phyloP scores from a whole-genome alignment of 2,888 invertebrate species.

The Aromia moschata region DNA sequence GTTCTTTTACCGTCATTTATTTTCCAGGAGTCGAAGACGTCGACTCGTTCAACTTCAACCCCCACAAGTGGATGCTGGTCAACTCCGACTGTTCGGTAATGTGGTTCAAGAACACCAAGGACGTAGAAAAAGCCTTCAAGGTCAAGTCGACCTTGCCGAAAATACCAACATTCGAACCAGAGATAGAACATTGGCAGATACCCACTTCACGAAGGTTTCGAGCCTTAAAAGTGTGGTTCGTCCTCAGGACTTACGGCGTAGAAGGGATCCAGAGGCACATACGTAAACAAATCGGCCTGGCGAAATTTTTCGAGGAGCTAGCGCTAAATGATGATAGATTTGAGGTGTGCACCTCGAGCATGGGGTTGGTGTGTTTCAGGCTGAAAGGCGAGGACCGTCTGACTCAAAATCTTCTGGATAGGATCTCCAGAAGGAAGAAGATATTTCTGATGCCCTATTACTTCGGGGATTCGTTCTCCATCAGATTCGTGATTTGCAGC shows the following conservation, averaged over 20 bases:
- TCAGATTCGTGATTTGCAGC: conserved; percentile 86
- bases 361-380: conserved; percentile 87
- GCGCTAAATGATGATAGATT: conserved; percentile 79
- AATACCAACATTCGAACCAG: conserved; percentile 67
- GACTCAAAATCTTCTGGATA: conserved; percentile 77
- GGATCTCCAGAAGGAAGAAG: conserved; percentile 77
- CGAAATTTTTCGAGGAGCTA: conserved; percentile 79
- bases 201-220: conserved; percentile 88
- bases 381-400: conserved; percentile 72
- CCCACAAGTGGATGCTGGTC: conserved; percentile 95
- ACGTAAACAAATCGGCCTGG: conserved; percentile 77
- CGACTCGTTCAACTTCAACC: conserved; percentile 93
- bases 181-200: conserved; percentile 92
- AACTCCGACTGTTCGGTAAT: conserved; percentile 96
- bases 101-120: conserved; percentile 85
- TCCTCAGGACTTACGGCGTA: conserved; percentile 82
- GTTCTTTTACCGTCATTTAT: too few species aligned
- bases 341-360: conserved; percentile 68
- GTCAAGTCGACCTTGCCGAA: conserved; percentile 62
- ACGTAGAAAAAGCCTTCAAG: conserved; percentile 85
- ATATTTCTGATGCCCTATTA: conserved; percentile 85
- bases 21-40: conserved; percentile 71
- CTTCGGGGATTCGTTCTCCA: conserved; percentile 73
- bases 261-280: conserved; percentile 82
- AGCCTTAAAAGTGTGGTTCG: conserved; percentile 94